Conservation (phyloP, 2,888 invertebrate genomes). For the Nemapogon koenigi region DNA sequence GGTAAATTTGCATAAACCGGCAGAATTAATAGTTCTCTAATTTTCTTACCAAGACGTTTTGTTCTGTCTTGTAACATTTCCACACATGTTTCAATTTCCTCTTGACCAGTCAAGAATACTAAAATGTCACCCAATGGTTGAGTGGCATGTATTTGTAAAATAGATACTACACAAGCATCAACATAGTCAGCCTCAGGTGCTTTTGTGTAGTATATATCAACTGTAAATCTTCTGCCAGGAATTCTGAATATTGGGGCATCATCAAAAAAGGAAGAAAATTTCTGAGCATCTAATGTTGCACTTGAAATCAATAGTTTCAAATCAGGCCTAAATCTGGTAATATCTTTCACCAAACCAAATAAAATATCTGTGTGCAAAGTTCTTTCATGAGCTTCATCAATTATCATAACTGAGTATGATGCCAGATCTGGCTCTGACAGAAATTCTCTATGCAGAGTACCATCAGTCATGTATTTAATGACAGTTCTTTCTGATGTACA, state of each 20-base stretch:
- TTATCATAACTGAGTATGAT: conserved; percentile 97
- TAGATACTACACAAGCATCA: conserved; percentile 96
- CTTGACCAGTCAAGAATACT: conserved; percentile 94
- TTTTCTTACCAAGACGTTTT: conserved; percentile 89
- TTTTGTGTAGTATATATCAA: conserved; percentile 98
- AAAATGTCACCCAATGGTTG: conserved; percentile 96
- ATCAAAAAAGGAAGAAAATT: conserved; percentile 98
- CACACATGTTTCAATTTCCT: conserved; percentile 90
- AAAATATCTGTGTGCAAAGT: conserved; percentile 98
- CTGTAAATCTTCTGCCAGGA: conserved; percentile 96
- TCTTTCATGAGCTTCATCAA: conserved; percentile 99
- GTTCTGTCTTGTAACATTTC: conserved; percentile 91
- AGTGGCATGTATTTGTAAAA: conserved; percentile 97
- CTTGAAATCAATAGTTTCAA: conserved; percentile 96
- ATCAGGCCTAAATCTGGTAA: conserved; percentile 90
- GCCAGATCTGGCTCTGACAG: conserved; percentile 95
- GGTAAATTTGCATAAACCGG: conserved; percentile 99
- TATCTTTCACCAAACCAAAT: conserved; percentile 97
- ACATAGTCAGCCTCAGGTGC: conserved; percentile 99
- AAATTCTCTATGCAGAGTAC: conserved; percentile 96
- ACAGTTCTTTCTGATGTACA: conserved; percentile 97
- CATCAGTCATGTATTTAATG: conserved; percentile 99
- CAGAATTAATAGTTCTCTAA: conserved; percentile 89
- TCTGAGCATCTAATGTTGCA: conserved; percentile 97
- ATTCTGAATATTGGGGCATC: conserved; percentile 98